Base-by-base conservation (phyloP, 2,888 invertebrate species). In the Cyrtodaria siliqua region DNA sequence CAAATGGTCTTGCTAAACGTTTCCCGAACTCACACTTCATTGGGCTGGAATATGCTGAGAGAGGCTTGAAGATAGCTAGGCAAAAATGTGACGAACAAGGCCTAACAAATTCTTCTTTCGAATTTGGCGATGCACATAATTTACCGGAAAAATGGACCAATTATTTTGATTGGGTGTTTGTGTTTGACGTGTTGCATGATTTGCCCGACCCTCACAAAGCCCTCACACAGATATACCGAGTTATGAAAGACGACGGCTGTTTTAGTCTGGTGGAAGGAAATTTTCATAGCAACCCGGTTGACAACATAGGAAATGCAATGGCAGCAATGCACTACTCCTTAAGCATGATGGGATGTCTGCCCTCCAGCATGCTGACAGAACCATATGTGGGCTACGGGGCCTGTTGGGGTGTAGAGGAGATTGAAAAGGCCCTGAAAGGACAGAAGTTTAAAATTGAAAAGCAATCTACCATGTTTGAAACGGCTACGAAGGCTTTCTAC, bases 11-110 rank as follows among this genome's bases (percentile, higher is more conserved):
- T 27, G 79, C 79, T 2, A 24, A 59, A 20, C 27, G 55, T 52
- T 79, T 79, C 24, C 74, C 79, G 1, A 79, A 79, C n/a, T 74
- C 79, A n/a, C 56, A 60, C 8, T 79, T 79, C 29, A 40, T 57
- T 27, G 69, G 69, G 2, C 27, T 71, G 20, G 71, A 71, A 23
- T 63, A 57, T 38, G 29, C 42, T 26, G 50, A 47, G 3, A 52
- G 33, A 14, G 71, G 57, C 4, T 16, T 71, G 16, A 49, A 63
- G 2, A 63, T 52, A 3, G 57, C 63, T 18, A 62, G 49, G 2
- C 14, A 68, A 23, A 42, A 55, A 1, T 20, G 47, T 8, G 20
- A 12, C 16, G 16, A 69, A 27, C n/a, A 52, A 33, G 42, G 38
- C 14, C 18, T 74, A 16, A 16, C 26, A 9, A 75, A 75, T 38